phyloP scores from a whole-genome alignment of 2,797 vertebrate genomes.

The Adelosebastes latens region DNA sequence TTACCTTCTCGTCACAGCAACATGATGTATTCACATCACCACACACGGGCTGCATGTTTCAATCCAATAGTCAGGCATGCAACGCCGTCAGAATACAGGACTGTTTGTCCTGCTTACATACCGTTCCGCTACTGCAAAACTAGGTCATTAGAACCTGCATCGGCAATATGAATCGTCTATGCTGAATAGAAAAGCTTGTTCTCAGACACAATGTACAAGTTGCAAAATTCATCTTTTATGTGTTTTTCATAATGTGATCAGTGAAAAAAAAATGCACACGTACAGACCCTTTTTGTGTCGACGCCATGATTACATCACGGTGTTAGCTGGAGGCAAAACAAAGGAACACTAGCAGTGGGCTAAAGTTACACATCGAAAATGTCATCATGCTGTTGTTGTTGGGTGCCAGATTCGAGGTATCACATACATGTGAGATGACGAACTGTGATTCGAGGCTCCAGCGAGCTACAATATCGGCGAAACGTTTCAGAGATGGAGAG shows the following conservation, averaged over 20 bases:
- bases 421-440: too few species aligned
- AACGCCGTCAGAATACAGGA: neutral
- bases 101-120: slow-evolving; percentile 11
- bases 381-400: too few species aligned
- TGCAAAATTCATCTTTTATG: neutral
- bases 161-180: neutral
- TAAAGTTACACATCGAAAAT: too few species aligned
- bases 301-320: too few species aligned
- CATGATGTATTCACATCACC: slow-evolving; percentile 13
- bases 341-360: too few species aligned
- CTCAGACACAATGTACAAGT: neutral
- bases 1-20: slow-evolving; percentile 6
- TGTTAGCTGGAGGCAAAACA: too few species aligned
- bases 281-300: too few species aligned
- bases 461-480: too few species aligned
- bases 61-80: neutral
- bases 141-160: slow-evolving; percentile 11
- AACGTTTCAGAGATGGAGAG: too few species aligned
- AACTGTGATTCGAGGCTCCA: too few species aligned
- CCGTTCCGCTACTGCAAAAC: neutral
- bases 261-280: neutral
- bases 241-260: neutral
- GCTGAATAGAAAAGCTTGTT: neutral
- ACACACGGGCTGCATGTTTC: neutral
- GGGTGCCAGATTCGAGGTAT: too few species aligned